phyloP scores from a whole-genome alignment of 2,888 invertebrate species.

The Metalampra italica region DNA sequence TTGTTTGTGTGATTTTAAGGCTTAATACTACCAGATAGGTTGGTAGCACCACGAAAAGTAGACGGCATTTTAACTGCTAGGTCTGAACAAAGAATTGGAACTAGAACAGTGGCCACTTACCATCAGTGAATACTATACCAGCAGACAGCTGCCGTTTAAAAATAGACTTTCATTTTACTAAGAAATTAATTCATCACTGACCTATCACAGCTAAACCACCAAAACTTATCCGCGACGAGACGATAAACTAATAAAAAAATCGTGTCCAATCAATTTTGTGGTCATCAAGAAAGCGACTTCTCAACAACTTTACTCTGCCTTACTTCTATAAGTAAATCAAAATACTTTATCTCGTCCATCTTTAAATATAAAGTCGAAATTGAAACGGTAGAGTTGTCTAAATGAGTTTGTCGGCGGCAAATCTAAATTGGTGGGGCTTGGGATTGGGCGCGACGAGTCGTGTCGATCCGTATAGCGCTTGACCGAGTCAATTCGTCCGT shows the following conservation, averaged over 20 bases:
- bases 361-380: not conserved
- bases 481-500: conserved; percentile 2
- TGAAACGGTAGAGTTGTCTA: not conserved
- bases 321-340: not conserved
- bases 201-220: conserved; percentile 24
- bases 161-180: too few relatives aligned
- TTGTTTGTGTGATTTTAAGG: too few relatives aligned
- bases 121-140: too few relatives aligned
- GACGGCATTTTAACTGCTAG: too few relatives aligned
- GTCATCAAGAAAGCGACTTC: conserved; percentile 34
- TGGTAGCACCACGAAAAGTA: too few relatives aligned
- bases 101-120: too few relatives aligned
- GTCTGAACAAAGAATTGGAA: too few relatives aligned
- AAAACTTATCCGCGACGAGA: conserved; percentile 33
- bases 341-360: not conserved
- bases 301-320: not conserved
- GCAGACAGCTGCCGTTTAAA: too few relatives aligned
- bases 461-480: conserved; percentile 4
- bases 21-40: too few relatives aligned
- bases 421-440: not conserved
- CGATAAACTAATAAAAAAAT: conserved; percentile 35
- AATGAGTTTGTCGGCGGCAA: not conserved
- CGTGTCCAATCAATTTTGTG: conserved; percentile 51
- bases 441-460: conserved; percentile 14
- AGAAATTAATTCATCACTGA: conserved; percentile 2